Conservation (phyloP, 2,888 invertebrate species). For the Drosophila aldrichi region DNA sequence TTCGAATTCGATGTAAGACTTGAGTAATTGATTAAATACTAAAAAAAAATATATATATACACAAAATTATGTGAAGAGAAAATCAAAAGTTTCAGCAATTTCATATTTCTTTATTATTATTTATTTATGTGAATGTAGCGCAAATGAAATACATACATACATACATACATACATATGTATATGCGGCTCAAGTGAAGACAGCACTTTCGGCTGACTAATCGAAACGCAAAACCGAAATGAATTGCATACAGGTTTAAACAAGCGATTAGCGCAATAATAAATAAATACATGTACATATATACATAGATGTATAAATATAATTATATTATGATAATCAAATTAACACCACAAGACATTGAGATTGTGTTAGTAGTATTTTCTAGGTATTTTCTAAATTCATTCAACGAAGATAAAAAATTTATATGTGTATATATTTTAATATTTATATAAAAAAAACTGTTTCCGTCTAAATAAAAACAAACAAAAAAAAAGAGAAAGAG, state of each 20-base stretch:
- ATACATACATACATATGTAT: no score
- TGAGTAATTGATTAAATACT: conserved; percentile 28
- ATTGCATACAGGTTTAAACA: conserved; percentile 9
- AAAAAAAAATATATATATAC: neutral
- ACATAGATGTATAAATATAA: conserved; percentile 8
- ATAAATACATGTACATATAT: neutral
- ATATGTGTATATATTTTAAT: neutral
- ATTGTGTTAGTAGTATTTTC: neutral
- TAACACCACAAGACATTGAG: conserved; percentile 5
- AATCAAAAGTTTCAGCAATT: conserved; percentile 16
- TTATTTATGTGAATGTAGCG: neutral
- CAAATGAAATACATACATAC: neutral
- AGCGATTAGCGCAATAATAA: conserved; percentile 16
- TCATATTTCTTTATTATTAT: neutral
- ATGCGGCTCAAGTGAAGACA: neutral
- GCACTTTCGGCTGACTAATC: conserved; percentile 68
- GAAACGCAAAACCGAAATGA: conserved; percentile 10
- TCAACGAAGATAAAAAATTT: conserved; percentile 14
- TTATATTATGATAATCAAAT: conserved; percentile 12
- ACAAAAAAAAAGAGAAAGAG: neutral
- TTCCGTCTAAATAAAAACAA: conserved; percentile 22
- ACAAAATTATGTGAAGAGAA: conserved; percentile 19
- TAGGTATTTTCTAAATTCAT: no score
- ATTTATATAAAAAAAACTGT: conserved; percentile 17
- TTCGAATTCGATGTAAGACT: neutral